phyloP scores from a whole-genome alignment of 2,113 vertebrate species.

The Brienomyrus longianalis region DNA sequence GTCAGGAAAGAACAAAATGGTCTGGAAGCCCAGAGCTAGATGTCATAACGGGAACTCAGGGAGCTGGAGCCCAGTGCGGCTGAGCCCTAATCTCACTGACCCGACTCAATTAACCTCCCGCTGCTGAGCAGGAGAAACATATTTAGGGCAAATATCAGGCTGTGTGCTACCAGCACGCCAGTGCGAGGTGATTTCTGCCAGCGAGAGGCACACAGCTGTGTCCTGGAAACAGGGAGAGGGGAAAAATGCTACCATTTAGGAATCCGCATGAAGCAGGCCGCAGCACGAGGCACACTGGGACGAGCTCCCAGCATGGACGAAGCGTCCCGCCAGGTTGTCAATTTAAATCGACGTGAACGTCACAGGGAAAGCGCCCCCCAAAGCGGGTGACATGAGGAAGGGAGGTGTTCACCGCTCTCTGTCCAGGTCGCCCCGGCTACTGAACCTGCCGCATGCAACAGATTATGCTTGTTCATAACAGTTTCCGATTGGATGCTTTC shows the following conservation, averaged over 20 bases:
- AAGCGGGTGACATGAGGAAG: slow-evolving; percentile 28
- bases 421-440: neutral
- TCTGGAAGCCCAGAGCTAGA: neutral
- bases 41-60: neutral
- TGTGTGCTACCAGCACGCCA: neutral
- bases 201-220: neutral
- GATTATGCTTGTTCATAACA: slow-evolving; percentile 34
- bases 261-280: neutral
- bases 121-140: neutral
- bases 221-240: neutral
- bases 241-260: neutral
- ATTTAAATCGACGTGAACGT: slow-evolving; percentile 13
- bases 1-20: neutral
- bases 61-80: neutral
- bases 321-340: neutral
- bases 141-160: slow-evolving; percentile 17
- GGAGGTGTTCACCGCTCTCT: neutral
- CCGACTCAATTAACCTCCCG: slow-evolving; percentile 1
- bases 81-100: neutral
- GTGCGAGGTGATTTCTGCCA: neutral
- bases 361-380: neutral
- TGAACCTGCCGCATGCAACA: slow-evolving; percentile 28
- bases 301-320: neutral
- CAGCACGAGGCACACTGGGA: neutral
- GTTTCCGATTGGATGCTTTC: slow-evolving; percentile 25